These are phyloP conservation scores for Odobenus rosmarus DNA, from an alignment of 2,113 vertebrate genomes.

Conservation along the genomic window DNA sequence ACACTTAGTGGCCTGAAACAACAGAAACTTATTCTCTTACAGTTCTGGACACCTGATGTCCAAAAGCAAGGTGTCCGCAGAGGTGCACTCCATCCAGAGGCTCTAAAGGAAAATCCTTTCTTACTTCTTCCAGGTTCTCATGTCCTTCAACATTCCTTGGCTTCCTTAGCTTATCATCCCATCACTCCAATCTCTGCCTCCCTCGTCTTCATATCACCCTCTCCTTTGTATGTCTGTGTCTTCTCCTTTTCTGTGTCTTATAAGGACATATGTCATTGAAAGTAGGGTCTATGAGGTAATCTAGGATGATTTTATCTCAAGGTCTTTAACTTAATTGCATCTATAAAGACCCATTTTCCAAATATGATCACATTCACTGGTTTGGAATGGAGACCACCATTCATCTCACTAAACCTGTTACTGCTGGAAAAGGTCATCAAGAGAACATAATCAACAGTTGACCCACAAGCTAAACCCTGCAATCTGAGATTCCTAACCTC, in stretches of 20 bases:
- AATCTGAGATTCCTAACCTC: not conserved
- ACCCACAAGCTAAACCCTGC: not conserved
- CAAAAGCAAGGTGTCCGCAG: not conserved
- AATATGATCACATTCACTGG: not conserved
- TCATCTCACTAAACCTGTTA: not conserved
- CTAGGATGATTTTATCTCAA: not conserved
- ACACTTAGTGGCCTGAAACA: not conserved
- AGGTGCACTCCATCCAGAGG: not conserved
- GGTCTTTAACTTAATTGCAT: not conserved
- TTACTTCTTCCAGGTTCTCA: not conserved
- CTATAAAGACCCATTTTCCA: not conserved
- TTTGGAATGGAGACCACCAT: not conserved
- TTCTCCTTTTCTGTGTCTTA: not conserved
- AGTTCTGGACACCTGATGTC: not conserved
- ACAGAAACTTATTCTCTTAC: not conserved
- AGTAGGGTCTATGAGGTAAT: not conserved
- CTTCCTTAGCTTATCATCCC: not conserved
- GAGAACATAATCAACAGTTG: not conserved
- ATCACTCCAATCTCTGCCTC: not conserved
- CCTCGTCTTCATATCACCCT: not conserved
- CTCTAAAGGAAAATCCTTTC: not conserved
- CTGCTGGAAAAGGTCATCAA: not conserved
- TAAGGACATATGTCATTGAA: not conserved
- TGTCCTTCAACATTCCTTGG: not conserved
- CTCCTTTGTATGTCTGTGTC: not conserved